A percentile compares a stretch with the other conserved stretches of the same genome.
These are phyloP conservation scores for Scelioninae gen. 1 DNA, from an alignment of 2,888 invertebrate genomes.

Conservation along the genomic window DNA sequence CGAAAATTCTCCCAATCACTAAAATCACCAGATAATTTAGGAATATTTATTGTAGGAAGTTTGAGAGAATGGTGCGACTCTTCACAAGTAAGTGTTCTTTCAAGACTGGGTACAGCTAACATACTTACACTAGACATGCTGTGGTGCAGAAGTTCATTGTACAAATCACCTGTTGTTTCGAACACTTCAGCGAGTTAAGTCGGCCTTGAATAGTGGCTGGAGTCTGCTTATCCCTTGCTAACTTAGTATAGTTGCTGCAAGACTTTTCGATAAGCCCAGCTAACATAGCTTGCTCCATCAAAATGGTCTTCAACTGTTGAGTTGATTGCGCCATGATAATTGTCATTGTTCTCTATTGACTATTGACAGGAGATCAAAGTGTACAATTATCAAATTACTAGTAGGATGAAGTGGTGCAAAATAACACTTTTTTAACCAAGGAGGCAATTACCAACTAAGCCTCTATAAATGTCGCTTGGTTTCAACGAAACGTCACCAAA, in stretches of 20 bases:
- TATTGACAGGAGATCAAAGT: too few species aligned
- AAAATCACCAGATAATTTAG: slow-evolving; percentile 12
- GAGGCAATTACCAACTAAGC: too few species aligned
- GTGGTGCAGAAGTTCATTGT: slow-evolving; percentile 11
- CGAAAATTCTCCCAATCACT: slow-evolving; percentile 15
- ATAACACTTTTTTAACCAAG: too few species aligned
- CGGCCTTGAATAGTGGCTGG: background rate
- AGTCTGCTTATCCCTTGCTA: background rate
- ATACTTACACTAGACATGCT: too few species aligned
- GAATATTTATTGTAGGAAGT: slow-evolving; percentile 9
- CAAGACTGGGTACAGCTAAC: background rate
- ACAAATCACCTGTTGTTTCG: background rate
- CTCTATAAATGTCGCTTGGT: too few species aligned
- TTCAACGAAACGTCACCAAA: too few species aligned
- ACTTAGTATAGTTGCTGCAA: background rate
- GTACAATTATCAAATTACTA: too few species aligned
- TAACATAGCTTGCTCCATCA: background rate
- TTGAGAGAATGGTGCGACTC: background rate
- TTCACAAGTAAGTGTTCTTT: background rate
- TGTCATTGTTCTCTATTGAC: too few species aligned
- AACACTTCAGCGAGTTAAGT: background rate
- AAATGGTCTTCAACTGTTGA: too few species aligned
- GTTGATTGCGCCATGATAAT: too few species aligned
- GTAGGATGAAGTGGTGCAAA: too few species aligned
- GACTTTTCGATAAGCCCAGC: background rate